phyloP scores from a whole-genome alignment of 2,113 vertebrate species.

The Danio rerio region DNA sequence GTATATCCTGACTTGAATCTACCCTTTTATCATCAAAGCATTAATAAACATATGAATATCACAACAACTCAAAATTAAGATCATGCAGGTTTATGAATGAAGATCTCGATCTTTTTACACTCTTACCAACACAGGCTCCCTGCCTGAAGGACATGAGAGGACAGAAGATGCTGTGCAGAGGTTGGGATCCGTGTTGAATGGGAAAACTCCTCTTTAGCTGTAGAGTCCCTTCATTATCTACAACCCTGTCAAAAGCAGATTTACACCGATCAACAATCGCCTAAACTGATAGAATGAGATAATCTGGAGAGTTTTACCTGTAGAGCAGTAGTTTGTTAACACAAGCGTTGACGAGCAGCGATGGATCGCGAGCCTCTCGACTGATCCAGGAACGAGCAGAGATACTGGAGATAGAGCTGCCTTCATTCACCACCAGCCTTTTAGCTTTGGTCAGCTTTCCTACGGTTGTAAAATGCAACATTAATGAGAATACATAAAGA shows the following conservation, averaged over 20 bases:
- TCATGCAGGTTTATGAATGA: no score
- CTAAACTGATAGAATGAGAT: neutral
- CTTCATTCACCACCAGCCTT: conserved; percentile 88
- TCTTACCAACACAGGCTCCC: conserved; percentile 91
- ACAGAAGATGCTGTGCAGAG: conserved; percentile 91
- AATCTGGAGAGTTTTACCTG: conserved; percentile 70
- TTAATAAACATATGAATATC: no score
- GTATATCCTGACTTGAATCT: no score
- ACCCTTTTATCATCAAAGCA: no score
- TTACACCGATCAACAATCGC: conserved; percentile 2
- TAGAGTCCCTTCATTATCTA: conserved; percentile 90
- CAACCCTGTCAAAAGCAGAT: conserved; percentile 76
- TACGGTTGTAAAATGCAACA: neutral
- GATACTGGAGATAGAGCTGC: conserved; percentile 90
- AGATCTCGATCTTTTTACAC: neutral
- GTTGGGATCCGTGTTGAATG: conserved; percentile 86
- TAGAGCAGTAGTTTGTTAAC: conserved; percentile 91
- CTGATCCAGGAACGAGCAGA: conserved; percentile 94
- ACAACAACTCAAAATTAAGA: no score
- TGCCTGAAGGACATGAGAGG: conserved; percentile 96
- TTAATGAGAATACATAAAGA: no score
- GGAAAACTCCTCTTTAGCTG: conserved; percentile 91
- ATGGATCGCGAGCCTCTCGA: conserved; percentile 90
- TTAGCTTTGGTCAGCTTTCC: conserved; percentile 93
- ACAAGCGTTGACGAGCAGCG: conserved; percentile 89